Percentiles rank a stretch among this genome's conserved stretches.
phyloP scores from a whole-genome alignment of 2,888 invertebrate genomes.

The Drosophila nigricruria region DNA sequence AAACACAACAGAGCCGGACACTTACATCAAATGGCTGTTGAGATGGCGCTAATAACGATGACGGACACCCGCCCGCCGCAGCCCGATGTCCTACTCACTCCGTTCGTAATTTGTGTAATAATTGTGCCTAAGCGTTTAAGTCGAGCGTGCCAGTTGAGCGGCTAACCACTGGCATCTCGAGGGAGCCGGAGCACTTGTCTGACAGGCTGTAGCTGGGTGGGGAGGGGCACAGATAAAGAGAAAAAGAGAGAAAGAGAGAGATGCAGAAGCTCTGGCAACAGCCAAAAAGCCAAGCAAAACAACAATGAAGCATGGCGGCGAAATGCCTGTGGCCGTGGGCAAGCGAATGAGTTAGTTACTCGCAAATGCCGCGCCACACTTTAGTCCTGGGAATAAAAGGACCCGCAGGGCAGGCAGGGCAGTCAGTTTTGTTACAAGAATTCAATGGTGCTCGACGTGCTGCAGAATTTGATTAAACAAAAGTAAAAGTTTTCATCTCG shows the following conservation, averaged over 20 bases:
- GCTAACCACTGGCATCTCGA: constrained; percentile 66
- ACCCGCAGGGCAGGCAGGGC: constrained; percentile 11
- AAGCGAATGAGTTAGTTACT: constrained; percentile 58
- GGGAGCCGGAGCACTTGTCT: constrained; percentile 47
- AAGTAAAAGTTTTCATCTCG: constrained; percentile 75
- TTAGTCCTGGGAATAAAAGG: constrained; percentile 8
- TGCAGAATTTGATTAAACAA: constrained; percentile 80
- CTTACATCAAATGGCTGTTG: constrained; percentile 64
- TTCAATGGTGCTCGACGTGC: constrained; percentile 72
- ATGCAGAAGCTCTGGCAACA: constrained; percentile 22
- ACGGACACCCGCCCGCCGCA: constrained; percentile 21
- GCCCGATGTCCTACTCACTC: neutral
- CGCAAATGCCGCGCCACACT: constrained; percentile 36
- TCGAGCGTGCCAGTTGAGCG: constrained; percentile 69
- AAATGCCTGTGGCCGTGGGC: constrained; percentile 48
- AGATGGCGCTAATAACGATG: constrained; percentile 67
- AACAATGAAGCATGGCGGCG: constrained; percentile 51
- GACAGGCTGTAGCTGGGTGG: constrained; percentile 2
- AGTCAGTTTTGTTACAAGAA: constrained; percentile 62
- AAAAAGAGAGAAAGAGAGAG: neutral
- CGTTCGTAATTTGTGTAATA: constrained; percentile 76
- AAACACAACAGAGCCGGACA: constrained; percentile 60
- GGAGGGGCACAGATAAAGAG: neutral
- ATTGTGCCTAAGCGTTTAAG: constrained; percentile 81
- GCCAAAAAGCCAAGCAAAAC: constrained; percentile 49